Evolutionary conservation across 2,113 vertebrate genomes (phyloP).

Genomic region (Corvus cornix): DNA sequence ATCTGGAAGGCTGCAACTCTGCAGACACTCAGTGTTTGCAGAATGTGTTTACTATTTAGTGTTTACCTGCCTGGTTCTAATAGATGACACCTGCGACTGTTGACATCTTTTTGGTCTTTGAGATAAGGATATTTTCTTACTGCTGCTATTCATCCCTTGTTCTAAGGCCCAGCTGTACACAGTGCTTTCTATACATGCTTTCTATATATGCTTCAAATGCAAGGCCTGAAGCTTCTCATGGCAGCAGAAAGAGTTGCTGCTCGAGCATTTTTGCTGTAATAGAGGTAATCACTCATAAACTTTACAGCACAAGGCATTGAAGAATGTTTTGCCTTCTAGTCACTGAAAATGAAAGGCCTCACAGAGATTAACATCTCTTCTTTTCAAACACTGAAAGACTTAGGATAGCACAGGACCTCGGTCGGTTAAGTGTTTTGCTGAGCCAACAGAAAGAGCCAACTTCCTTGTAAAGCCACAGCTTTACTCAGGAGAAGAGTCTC

Average conservation of each 20-base stretch:
- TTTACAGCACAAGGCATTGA: fast-evolving
- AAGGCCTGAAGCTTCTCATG: background rate
- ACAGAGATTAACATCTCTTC: background rate
- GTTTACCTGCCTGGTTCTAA: background rate
- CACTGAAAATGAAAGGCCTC: background rate
- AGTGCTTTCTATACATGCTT: background rate
- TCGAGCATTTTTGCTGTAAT: background rate
- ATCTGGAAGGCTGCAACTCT: background rate
- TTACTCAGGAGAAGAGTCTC: background rate
- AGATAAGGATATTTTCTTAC: background rate
- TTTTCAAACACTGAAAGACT: background rate
- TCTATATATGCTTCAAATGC: background rate
- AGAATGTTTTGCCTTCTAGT: background rate
- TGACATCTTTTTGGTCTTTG: background rate
- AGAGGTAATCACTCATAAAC: background rate
- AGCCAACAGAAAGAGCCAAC: background rate
- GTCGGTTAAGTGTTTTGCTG: background rate
- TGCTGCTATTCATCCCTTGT: background rate
- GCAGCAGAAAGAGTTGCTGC: background rate
- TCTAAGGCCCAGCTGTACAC: background rate
- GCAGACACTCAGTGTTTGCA: background rate
- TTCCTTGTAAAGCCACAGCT: background rate
- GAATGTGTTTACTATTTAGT: background rate
- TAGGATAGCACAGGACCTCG: background rate
- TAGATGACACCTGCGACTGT: fast-evolving